Percentiles rank a stretch among this genome's conserved stretches.
phyloP scores from a whole-genome alignment of 2,797 vertebrate genomes.

The Decapterus maruadsi region DNA sequence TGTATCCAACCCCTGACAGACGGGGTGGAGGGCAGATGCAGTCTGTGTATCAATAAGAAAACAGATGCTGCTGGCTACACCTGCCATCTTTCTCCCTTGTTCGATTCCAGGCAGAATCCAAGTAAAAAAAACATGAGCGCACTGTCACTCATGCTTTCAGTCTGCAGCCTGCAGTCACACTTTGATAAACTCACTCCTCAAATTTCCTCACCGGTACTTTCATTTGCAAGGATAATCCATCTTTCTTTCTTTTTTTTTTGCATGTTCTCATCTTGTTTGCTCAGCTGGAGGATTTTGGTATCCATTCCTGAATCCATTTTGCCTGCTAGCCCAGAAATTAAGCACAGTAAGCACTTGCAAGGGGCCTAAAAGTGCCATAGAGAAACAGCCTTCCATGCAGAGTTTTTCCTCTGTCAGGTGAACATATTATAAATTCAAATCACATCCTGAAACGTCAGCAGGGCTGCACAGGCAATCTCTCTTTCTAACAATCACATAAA shows the following conservation, averaged over 20 bases:
- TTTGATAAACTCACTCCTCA: slow-evolving; percentile 73
- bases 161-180: slow-evolving; percentile 74
- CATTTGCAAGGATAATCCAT: slow-evolving; percentile 60
- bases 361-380: slow-evolving; percentile 32
- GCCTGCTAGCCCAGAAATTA: slow-evolving; percentile 55
- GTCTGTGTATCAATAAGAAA: slow-evolving; percentile 78
- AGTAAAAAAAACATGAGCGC: slow-evolving; percentile 50
- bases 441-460: slow-evolving; percentile 12
- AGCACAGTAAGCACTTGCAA: slow-evolving; percentile 62
- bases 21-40: slow-evolving; percentile 52
- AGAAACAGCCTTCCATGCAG: slow-evolving; percentile 31
- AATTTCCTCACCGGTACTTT: slow-evolving; percentile 61
- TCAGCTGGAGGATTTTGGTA: slow-evolving; percentile 72
- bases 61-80: slow-evolving; percentile 73
- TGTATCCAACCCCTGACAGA: slow-evolving; percentile 37
- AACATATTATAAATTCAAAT: slow-evolving; percentile 46
- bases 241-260: slow-evolving; percentile 18
- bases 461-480: slow-evolving; percentile 6
- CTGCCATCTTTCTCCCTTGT: slow-evolving; percentile 57
- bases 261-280: slow-evolving; percentile 69
- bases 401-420: slow-evolving; percentile 27
- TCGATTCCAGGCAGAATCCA: slow-evolving; percentile 56
- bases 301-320: slow-evolving; percentile 60
- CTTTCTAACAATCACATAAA: slow-evolving; percentile 16
- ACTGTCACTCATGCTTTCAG: slow-evolving; percentile 76